A percentile compares a stretch with the other conserved stretches of the same genome.
Conservation (phyloP, 1,140 invertebrate genomes). For the Cherax destructor region DNA sequence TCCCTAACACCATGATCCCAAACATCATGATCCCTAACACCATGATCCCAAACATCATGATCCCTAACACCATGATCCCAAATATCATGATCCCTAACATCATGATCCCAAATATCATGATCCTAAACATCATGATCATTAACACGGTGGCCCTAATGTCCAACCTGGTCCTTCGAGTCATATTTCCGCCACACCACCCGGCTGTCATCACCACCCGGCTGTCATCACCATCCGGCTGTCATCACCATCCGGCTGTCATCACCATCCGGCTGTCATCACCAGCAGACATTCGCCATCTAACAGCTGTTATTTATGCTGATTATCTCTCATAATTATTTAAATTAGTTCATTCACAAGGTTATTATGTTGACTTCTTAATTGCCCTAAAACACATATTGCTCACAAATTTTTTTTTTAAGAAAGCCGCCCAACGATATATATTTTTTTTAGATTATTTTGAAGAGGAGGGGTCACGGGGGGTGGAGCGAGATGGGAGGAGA, state of each 20-base stretch:
- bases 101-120: no score
- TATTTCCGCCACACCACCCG: background rate
- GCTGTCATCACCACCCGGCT: background rate
- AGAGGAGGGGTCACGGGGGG: background rate
- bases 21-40: no score
- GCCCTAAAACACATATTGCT: conserved; percentile 28
- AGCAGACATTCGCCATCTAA: background rate
- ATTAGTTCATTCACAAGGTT: conserved; percentile 32
- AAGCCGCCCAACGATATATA: background rate
- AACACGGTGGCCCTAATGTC: no score
- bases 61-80: no score
- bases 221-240: background rate
- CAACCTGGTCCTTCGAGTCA: no score
- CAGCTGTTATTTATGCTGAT: conserved; percentile 36
- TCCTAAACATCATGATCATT: no score
- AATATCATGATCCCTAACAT: no score
- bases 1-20: no score
- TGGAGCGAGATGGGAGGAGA: background rate
- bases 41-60: no score
- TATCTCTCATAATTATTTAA: conserved; percentile 23
- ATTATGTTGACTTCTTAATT: conserved; percentile 33
- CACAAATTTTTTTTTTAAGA: background rate
- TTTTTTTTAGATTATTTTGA: no score
- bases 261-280: background rate
- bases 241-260: background rate